Conservation (phyloP, 2,113 vertebrate species). For the Hystrix brachyura region DNA sequence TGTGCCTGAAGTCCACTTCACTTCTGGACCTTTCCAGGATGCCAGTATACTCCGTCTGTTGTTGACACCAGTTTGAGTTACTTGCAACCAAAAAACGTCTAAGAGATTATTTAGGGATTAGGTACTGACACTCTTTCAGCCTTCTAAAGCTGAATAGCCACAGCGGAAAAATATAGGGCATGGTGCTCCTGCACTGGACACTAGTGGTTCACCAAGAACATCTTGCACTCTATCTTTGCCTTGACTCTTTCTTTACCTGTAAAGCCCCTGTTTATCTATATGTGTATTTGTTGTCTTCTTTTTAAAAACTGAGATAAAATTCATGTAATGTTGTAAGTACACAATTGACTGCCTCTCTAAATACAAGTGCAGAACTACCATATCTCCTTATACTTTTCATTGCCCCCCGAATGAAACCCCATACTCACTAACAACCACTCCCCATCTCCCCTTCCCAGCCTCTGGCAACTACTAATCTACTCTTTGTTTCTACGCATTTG, state of each 20-base stretch:
- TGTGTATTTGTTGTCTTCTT: not conserved
- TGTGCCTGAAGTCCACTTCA: not conserved
- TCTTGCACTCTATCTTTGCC: not conserved
- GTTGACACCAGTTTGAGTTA: not conserved
- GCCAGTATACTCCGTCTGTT: not conserved
- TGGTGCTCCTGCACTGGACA: not conserved
- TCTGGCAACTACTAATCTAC: not conserved
- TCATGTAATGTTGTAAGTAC: not conserved
- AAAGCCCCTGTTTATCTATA: too few species aligned
- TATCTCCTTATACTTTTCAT: not conserved
- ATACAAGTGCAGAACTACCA: not conserved
- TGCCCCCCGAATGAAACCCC: not conserved
- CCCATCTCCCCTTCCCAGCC: not conserved
- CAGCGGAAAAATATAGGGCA: not conserved
- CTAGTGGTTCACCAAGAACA: not conserved
- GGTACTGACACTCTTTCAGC: not conserved
- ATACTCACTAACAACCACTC: not conserved
- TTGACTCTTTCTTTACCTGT: not conserved
- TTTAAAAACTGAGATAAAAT: conserved; percentile 10
- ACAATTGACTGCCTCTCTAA: not conserved
- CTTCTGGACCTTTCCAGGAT: not conserved
- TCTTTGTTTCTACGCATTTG: not conserved
- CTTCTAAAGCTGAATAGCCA: not conserved
- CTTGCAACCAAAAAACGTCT: not conserved
- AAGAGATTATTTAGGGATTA: not conserved